Conservation (phyloP, 2,113 vertebrate species). For the Scalopus aquaticus region DNA sequence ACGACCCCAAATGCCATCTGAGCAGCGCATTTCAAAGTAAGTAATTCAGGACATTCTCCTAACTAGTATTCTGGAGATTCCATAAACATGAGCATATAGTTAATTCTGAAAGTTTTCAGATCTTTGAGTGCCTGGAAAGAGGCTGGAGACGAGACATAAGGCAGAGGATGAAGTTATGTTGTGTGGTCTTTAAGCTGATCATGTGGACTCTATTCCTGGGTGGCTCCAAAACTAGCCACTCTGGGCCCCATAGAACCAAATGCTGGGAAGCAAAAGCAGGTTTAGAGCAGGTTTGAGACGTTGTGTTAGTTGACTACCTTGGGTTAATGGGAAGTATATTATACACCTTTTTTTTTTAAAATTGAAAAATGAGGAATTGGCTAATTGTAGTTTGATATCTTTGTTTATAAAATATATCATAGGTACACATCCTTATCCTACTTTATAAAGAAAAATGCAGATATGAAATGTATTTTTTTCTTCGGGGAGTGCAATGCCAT, state of each 20-base stretch:
- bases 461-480: background rate
- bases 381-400: slow-evolving; percentile 8
- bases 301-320: background rate
- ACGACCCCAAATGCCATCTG: background rate
- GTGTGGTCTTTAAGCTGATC: background rate
- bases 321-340: background rate
- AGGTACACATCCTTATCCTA: background rate
- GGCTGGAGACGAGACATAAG: background rate
- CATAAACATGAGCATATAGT: background rate
- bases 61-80: background rate
- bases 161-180: background rate
- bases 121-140: background rate
- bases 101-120: background rate
- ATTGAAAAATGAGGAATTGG: background rate
- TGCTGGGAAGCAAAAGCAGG: background rate
- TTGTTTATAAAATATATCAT: background rate
- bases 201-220: fast-evolving
- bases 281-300: background rate
- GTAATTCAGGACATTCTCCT: background rate
- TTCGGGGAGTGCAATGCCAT: background rate
- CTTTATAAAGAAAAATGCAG: background rate
- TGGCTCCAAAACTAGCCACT: background rate
- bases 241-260: background rate
- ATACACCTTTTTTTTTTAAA: background rate
- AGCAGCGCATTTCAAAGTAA: background rate